Conservation (phyloP, 2,888 invertebrate species). For the Mechanitis messenoides region DNA sequence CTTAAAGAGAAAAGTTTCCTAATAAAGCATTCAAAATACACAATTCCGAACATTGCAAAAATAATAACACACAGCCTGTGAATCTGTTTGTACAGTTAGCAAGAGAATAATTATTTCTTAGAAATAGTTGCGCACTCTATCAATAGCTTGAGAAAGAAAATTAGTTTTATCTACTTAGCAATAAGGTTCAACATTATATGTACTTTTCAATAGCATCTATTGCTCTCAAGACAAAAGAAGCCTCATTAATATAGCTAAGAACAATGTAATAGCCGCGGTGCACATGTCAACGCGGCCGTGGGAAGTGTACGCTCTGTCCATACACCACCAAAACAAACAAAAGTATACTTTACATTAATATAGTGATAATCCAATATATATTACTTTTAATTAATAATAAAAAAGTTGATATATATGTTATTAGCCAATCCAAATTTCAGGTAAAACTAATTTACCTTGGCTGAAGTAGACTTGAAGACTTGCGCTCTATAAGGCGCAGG, state of each 20-base stretch:
- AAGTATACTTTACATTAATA: no score
- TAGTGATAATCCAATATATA: no score
- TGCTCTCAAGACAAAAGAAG: slow-evolving; percentile 10
- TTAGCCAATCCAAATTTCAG: no score
- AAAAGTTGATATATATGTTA: no score
- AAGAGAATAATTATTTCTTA: slow-evolving; percentile 14
- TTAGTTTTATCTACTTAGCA: background rate
- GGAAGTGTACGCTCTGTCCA: slow-evolving; percentile 31
- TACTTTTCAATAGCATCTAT: slow-evolving; percentile 6
- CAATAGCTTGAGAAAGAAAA: slow-evolving; percentile 10
- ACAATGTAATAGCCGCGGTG: slow-evolving; percentile 36
- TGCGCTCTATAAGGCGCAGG: no score
- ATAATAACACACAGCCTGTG: slow-evolving; percentile 8
- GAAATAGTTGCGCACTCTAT: slow-evolving; percentile 5
- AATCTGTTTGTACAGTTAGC: slow-evolving; percentile 12
- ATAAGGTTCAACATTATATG: slow-evolving; percentile 10
- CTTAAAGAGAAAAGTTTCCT: background rate
- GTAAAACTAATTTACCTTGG: no score
- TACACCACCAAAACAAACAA: background rate
- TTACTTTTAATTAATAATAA: no score
- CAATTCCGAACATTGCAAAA: background rate
- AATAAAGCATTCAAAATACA: no score
- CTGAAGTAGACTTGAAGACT: no score
- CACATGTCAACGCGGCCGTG: slow-evolving; percentile 46
- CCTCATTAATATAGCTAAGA: slow-evolving; percentile 27